Evolutionary conservation across 2,113 vertebrate species (phyloP).

Genomic region (Perca flavescens): DNA sequence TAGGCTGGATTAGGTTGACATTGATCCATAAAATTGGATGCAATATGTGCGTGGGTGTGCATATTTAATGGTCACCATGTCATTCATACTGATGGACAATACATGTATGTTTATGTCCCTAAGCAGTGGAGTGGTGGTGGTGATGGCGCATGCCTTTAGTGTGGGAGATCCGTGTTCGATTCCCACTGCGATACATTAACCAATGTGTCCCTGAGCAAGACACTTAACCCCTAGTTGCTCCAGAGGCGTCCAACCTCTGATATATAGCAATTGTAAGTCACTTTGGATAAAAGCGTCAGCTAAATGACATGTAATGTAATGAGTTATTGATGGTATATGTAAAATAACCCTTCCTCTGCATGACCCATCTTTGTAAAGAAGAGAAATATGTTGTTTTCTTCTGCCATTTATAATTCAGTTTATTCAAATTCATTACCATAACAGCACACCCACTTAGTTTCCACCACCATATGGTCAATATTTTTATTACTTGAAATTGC

Average conservation of each 20-base stretch:
- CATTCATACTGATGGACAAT: constrained; percentile 13
- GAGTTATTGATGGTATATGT: constrained; percentile 10
- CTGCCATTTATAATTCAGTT: constrained; percentile 24
- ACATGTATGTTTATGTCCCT: neutral
- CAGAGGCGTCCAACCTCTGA: no score
- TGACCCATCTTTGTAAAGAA: constrained; percentile 13
- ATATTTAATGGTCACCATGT: neutral
- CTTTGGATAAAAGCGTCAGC: no score
- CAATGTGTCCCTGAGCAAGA: no score
- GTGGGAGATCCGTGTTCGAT: no score
- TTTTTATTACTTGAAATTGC: constrained; percentile 47
- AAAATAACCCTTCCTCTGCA: constrained; percentile 19
- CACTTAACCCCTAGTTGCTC: no score
- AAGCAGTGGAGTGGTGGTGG: neutral
- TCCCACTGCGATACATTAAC: no score
- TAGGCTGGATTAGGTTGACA: neutral
- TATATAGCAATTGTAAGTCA: no score
- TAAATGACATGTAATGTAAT: no score
- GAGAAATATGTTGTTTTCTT: constrained; percentile 21
- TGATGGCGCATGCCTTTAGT: no score
- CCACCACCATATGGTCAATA: constrained; percentile 58
- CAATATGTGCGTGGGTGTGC: neutral
- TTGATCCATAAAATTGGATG: neutral
- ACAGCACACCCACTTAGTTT: constrained; percentile 36
- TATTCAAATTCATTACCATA: constrained; percentile 53